Conservation (phyloP, 2,888 invertebrate genomes). For the Sisyra terminalis region DNA sequence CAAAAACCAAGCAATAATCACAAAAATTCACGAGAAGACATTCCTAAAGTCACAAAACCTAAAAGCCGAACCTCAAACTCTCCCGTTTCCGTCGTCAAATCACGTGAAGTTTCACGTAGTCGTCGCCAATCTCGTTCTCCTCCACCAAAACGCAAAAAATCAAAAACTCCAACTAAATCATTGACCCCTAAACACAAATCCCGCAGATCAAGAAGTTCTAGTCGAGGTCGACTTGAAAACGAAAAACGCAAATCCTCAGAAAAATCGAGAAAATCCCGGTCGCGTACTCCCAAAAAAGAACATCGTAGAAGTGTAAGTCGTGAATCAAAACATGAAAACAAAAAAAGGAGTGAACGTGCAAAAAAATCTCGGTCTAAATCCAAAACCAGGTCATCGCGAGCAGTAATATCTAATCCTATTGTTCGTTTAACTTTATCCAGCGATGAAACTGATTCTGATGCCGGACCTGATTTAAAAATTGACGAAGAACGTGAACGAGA, state of each 20-base stretch:
- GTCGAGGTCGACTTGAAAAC: constrained; percentile 10
- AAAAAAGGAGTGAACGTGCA: background rate
- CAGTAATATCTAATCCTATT: constrained; percentile 25
- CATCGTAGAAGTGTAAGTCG: constrained; percentile 12
- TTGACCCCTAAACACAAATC: constrained; percentile 12
- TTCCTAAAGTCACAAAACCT: background rate
- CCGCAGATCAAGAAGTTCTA: constrained; percentile 15
- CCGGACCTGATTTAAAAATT: constrained; percentile 28
- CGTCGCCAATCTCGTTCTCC: background rate
- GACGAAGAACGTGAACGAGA: constrained; percentile 49
- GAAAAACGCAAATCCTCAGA: constrained; percentile 9
- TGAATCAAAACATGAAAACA: constrained; percentile 5
- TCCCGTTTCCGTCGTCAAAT: background rate
- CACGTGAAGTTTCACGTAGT: background rate
- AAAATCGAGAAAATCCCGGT: constrained; percentile 9
- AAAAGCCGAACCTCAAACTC: background rate
- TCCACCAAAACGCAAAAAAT: constrained; percentile 1
- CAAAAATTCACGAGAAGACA: constrained; percentile 11
- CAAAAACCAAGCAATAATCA: constrained; percentile 7
- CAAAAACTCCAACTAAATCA: constrained; percentile 8
- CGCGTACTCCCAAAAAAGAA: constrained; percentile 9
- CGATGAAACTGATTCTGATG: constrained; percentile 33
- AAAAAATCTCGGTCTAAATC: constrained; percentile 28
- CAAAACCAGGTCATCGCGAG: constrained; percentile 21
- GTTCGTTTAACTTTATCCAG: constrained; percentile 42